phyloP scores from a whole-genome alignment of 2,113 vertebrate genomes.

The Microtus pennsylvanicus region DNA sequence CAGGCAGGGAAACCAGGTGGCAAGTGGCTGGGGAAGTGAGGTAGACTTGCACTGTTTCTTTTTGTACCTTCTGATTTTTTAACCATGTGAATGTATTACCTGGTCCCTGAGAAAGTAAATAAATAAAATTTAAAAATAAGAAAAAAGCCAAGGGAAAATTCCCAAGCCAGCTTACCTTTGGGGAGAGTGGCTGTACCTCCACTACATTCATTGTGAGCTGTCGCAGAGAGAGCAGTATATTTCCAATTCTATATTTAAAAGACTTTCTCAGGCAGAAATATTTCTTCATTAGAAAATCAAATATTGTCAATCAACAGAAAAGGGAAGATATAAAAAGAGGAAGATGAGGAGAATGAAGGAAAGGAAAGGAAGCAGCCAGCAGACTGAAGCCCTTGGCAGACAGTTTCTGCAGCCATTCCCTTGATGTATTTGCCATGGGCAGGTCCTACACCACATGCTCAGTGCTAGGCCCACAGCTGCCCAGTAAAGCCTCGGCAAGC shows the following conservation, averaged over 20 bases:
- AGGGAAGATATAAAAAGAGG: not conserved
- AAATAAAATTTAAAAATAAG: conserved; percentile 41
- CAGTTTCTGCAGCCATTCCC: not conserved
- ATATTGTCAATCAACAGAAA: conserved; percentile 43
- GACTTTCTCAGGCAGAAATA: conserved; percentile 54
- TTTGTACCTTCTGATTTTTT: conserved; percentile 71
- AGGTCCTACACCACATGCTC: not conserved
- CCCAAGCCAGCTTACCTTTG: conserved; percentile 60
- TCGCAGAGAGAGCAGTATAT: conserved; percentile 57
- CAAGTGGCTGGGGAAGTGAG: conserved; percentile 17
- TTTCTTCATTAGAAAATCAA: conserved; percentile 70
- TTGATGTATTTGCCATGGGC: not conserved
- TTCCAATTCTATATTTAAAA: conserved; percentile 67
- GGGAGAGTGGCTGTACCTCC: conserved; percentile 5
- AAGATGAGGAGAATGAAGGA: not conserved
- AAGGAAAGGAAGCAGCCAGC: not conserved
- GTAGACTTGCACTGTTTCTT: conserved; percentile 46
- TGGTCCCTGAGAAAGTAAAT: conserved; percentile 59
- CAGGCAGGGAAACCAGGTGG: conserved; percentile 55
- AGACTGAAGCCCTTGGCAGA: not conserved
- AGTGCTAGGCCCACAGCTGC: not conserved
- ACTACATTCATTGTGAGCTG: conserved; percentile 36
- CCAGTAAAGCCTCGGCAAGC: not conserved
- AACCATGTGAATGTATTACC: conserved; percentile 57
- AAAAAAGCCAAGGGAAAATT: conserved; percentile 53